Conservation (phyloP, 1,140 invertebrate genomes). For the Mesaphorura yosii region DNA sequence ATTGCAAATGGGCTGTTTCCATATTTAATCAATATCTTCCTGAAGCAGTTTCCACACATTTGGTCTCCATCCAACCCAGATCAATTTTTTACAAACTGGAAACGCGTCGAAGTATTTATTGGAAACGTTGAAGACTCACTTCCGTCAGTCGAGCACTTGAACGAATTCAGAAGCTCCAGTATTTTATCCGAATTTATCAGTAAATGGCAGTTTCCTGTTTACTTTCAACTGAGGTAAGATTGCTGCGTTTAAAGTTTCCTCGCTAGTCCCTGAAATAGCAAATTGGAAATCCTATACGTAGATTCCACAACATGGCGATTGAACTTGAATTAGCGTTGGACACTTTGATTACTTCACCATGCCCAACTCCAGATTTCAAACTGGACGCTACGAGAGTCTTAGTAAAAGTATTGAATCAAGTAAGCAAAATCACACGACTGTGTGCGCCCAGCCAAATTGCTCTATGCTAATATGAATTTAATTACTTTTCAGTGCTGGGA, state of each 20-base stretch:
- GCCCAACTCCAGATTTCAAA: constrained; percentile 26
- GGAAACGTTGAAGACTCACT: constrained; percentile 58
- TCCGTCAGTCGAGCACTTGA: constrained; percentile 31
- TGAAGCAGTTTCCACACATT: constrained; percentile 31
- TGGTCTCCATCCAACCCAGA: constrained; percentile 30
- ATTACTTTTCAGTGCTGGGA: constrained; percentile 30
- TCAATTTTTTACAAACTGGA: constrained; percentile 28
- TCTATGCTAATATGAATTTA: neutral
- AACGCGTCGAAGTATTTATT: constrained; percentile 50
- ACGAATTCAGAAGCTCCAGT: constrained; percentile 19
- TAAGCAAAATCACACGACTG: neutral
- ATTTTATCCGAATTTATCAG: constrained; percentile 53
- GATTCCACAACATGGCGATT: constrained; percentile 26
- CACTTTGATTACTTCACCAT: constrained; percentile 6
- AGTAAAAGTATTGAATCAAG: constrained; percentile 28
- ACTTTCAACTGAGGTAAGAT: constrained; percentile 71
- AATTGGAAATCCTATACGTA: constrained; percentile 2
- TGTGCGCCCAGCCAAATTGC: neutral
- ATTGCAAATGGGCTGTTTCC: constrained; percentile 20
- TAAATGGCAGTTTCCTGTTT: constrained; percentile 87
- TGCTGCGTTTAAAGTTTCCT: neutral
- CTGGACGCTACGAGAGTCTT: constrained; percentile 22
- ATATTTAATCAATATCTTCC: constrained; percentile 14
- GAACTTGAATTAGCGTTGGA: constrained; percentile 28
- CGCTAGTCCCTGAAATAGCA: constrained; percentile 33